Evolutionary conservation across 2,888 invertebrate species (phyloP).

Genomic region (Trachelus stipa): DNA sequence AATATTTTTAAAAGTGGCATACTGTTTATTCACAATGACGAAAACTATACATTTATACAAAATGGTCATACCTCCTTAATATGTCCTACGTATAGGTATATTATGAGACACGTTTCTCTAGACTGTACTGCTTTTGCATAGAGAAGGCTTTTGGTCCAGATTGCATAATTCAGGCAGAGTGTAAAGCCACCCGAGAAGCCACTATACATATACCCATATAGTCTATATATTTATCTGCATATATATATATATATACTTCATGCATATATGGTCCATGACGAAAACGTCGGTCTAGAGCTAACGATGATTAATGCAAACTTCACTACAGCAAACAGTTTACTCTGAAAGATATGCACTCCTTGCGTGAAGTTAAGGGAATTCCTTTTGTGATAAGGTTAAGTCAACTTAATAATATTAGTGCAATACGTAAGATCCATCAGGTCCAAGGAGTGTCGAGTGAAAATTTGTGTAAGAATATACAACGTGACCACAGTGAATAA

Average conservation of each 20-base stretch:
- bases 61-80: too few species aligned
- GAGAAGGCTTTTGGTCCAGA: neutral
- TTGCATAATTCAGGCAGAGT: neutral
- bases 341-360: neutral
- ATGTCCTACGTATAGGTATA: neutral
- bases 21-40: too few species aligned
- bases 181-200: neutral
- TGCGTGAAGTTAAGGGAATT: neutral
- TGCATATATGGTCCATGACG: neutral
- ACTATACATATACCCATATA: neutral
- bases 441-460: neutral
- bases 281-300: constrained; percentile 18
- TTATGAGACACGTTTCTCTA: neutral
- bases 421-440: neutral
- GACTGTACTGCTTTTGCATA: neutral
- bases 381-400: neutral
- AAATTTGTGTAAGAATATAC: neutral
- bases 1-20: too few species aligned
- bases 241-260: neutral
- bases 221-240: neutral
- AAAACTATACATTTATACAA: too few species aligned
- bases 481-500: neutral
- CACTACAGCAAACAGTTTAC: constrained; percentile 14
- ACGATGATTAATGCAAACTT: constrained; percentile 28
- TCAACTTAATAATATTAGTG: neutral